Conservation (phyloP, 2,888 invertebrate species). For the Dexiosoma caninum region DNA sequence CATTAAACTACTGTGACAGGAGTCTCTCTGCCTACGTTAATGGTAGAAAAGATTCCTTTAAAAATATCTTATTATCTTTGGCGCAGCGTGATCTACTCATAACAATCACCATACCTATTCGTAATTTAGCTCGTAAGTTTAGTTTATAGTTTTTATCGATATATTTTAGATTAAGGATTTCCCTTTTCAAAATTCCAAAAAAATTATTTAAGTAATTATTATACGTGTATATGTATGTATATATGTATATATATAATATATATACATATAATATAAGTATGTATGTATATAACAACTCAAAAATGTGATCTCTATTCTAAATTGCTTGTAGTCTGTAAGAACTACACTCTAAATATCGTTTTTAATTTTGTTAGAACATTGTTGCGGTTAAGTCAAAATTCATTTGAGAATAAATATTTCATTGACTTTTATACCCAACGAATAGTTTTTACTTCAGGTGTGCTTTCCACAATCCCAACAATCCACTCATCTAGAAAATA, state of each 20-base stretch:
- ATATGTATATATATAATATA: no score
- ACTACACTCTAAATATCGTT: constrained; percentile 15
- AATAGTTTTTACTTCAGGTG: no score
- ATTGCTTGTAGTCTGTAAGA: constrained; percentile 53
- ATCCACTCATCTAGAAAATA: no score
- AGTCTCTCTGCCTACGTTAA: constrained; percentile 9
- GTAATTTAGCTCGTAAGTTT: constrained; percentile 39
- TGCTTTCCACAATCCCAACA: no score
- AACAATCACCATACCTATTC: constrained; percentile 55
- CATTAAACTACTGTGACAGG: constrained; percentile 49
- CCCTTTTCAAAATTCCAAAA: constrained; percentile 31
- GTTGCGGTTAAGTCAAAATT: not conserved
- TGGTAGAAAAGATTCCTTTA: constrained; percentile 40
- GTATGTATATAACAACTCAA: constrained; percentile 38
- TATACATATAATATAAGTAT: not conserved
- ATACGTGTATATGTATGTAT: not conserved
- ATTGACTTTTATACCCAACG: no score
- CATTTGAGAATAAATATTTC: not conserved
- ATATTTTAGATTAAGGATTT: constrained; percentile 42
- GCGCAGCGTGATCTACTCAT: constrained; percentile 71
- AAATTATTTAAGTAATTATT: constrained; percentile 18
- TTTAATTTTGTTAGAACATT: no score
- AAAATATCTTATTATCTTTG: constrained; percentile 61
- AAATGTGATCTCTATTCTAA: constrained; percentile 68
- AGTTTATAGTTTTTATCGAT: constrained; percentile 48